Base-by-base conservation (phyloP, 1,140 invertebrate species). In the Heliconius nattereri region DNA sequence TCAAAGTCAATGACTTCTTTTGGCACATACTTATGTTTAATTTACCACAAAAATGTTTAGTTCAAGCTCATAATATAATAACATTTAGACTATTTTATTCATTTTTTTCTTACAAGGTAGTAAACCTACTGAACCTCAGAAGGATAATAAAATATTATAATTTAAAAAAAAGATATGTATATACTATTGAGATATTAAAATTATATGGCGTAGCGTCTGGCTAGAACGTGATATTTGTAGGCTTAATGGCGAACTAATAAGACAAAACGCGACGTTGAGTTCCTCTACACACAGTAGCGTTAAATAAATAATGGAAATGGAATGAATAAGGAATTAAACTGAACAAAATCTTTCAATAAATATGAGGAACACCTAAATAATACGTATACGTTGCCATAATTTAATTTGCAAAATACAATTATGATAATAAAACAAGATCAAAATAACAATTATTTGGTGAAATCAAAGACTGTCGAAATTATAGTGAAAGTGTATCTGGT, bases 401-500 rank as follows among this genome's bases (percentile, higher is more conserved):
- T 23, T 66, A 66, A 66, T 66, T 26, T 66, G n/a, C 7, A 60
- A 23, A 60, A 60, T 60, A 13, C 23, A 66, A 26, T 26, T 26
- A 66, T 66, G 9, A 13, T 9, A 23, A 66, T 16, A 29, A 13
- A 66, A 66, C 11, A 66, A 66, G 16, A 66, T 2, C 13, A 66
- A 29, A 29, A 1, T 19, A 5, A 7, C 3, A 26, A 13, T 13
- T 66, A 60, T 45, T 26, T 0, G 49, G 73, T 71, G 57, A 74
- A 79, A 79, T 75, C 40, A n/a, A 52, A 70, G 66, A 29, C 37
- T n/a, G 29, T 79, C 57, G 26, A 79, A 71, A 52, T 71, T 74
- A 78, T 78, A 78, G 29, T 49, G 76, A 77, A 71, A 71, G 60
- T 71, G 70, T 23, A 70, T 52, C 66, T 71, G 75, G 45, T 77